A percentile compares a stretch with the other conserved stretches of the same genome.
Evolutionary conservation across 1,140 invertebrate genomes (phyloP).

Genomic region (Wasmannia auropunctata): DNA sequence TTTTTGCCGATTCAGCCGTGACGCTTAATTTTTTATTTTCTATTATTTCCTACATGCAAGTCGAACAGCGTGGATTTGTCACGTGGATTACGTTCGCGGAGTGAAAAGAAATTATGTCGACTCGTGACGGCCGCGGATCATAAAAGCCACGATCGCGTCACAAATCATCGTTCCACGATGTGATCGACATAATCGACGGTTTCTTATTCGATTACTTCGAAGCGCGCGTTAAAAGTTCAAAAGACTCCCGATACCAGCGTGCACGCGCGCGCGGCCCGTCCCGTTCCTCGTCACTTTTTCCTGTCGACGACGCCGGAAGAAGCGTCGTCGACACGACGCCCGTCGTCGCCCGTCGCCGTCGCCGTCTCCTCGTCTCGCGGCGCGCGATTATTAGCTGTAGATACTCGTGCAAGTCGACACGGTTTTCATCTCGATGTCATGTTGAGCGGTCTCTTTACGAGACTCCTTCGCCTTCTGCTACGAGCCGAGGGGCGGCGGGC

Average conservation of each 20-base stretch:
- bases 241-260: background rate
- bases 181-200: background rate
- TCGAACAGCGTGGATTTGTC: background rate
- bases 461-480: conserved; percentile 79
- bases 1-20: background rate
- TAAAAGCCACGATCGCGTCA: conserved; percentile 8
- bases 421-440: conserved; percentile 79
- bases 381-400: conserved; percentile 71
- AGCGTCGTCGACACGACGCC: background rate
- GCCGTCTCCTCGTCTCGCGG: background rate
- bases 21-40: conserved; percentile 10
- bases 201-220: background rate
- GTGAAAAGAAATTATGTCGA: background rate
- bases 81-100: background rate
- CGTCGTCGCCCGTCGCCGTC: too few species aligned
- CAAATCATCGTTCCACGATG: background rate
- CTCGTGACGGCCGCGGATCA: background rate
- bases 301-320: background rate
- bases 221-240: background rate
- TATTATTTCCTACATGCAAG: background rate
- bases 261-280: background rate
- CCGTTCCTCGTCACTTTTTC: background rate
- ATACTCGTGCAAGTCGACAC: conserved; percentile 76
- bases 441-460: conserved; percentile 70
- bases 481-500: conserved; percentile 81